phyloP scores from a whole-genome alignment of 2,888 invertebrate genomes.

The Andrena bucephala region DNA sequence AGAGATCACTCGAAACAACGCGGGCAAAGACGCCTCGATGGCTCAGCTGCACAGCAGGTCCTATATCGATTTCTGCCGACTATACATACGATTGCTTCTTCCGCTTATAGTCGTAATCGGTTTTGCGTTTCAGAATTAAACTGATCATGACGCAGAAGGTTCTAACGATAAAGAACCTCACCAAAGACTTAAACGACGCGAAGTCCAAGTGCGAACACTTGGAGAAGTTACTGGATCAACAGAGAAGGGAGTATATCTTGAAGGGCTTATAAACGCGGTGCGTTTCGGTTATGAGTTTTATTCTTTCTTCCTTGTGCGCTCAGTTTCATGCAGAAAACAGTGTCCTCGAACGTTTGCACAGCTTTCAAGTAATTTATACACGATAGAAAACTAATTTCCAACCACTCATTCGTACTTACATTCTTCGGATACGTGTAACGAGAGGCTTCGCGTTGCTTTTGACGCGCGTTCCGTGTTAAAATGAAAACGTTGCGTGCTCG shows the following conservation, averaged over 20 bases:
- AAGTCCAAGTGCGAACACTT: slow-evolving; percentile 91
- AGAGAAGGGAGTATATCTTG: slow-evolving; percentile 89
- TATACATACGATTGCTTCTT: background rate
- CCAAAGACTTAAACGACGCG: slow-evolving; percentile 89
- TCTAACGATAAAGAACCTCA: slow-evolving; percentile 90
- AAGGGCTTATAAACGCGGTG: slow-evolving; percentile 78
- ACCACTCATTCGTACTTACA: background rate
- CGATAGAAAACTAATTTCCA: slow-evolving; percentile 34
- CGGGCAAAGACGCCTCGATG: slow-evolving; percentile 90
- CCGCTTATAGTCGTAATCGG: background rate
- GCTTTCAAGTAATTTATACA: slow-evolving; percentile 1
- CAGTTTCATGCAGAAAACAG: slow-evolving; percentile 23
- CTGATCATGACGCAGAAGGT: slow-evolving; percentile 93
- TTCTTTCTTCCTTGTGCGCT: slow-evolving; percentile 2
- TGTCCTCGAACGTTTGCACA: background rate
- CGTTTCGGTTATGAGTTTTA: background rate
- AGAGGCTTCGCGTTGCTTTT: background rate
- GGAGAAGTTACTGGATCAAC: slow-evolving; percentile 91
- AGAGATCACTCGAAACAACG: slow-evolving; percentile 87
- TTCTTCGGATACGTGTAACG: background rate
- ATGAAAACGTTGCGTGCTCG: slow-evolving; percentile 1
- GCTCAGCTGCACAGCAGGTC: slow-evolving; percentile 93
- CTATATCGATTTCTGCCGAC: background rate
- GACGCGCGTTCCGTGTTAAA: background rate
- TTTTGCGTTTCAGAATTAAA: slow-evolving; percentile 88